Base-by-base conservation (phyloP, 2,797 vertebrate species). In the Lagocephalus sceleratus region DNA sequence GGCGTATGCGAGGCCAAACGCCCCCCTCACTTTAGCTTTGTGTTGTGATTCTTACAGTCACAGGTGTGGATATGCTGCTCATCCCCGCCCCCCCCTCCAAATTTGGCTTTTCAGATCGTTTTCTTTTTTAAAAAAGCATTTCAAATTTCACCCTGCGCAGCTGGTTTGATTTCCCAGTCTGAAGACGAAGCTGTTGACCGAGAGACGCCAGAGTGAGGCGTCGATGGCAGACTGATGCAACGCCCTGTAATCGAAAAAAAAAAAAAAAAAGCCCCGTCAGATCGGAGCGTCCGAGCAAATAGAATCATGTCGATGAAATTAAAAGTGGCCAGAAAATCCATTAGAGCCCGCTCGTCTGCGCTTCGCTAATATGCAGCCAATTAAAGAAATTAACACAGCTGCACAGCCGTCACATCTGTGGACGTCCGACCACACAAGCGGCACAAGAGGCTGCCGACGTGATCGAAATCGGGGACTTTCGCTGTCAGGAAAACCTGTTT, bases 141-240 rank as follows among this genome's bases (percentile, higher is more conserved):
- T 29, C 11, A 9, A 2, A 29, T 29, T 29, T 29, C 26, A 11
- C 11, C 9, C 8, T 29, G 26, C 7, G n/a, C 8, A 9, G 8
- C 6, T 10, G 26, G 26, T 29, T 29, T 29, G 26, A 29, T 29
- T 29, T 29, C 8, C 63, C 54, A 40, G 20, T 47, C 26, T 47
- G 63, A 52, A 16, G 19, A 29, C 32, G 51, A 44, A 40, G 32
- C 42, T 35, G 58, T 47, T 39, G 57, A 73, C 22, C 47, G 47
- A 38, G 20, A 52, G 32, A 48, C 25, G 26, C 7, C 26, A 3
- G 26, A 29, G 26, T 11, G 2, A 2, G 32, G 32, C 32, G 4
- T 35, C 32, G 11, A 79, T 63, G 57, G 68, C 52, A 44, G 75
- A 17, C 72, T 84, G 81, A 87, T 75, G 84, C 75, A 83, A 85